These are phyloP conservation scores for Harmothoe impar DNA, from an alignment of 2,888 invertebrate genomes.

Conservation along the genomic window DNA sequence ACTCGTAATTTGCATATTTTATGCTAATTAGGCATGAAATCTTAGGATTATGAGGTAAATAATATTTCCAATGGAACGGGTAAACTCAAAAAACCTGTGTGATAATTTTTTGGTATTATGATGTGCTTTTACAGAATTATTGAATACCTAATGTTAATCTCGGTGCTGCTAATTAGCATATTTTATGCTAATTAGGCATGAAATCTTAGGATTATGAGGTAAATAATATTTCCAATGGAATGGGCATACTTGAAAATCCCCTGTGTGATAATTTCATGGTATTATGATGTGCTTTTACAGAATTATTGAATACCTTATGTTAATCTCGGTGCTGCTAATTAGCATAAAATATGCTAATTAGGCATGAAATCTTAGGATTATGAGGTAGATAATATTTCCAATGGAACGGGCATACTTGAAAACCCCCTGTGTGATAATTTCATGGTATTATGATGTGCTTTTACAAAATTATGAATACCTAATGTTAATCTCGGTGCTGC, in stretches of 20 bases:
- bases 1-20: too few species aligned
- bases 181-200: not conserved
- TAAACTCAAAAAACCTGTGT: constrained; percentile 67
- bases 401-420: constrained; percentile 64
- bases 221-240: not conserved
- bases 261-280: not conserved
- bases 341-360: too few species aligned
- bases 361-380: not conserved
- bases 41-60: too few species aligned
- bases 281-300: not conserved
- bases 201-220: not conserved
- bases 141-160: too few species aligned
- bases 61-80: constrained; percentile 61
- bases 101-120: too few species aligned
- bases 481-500: too few species aligned
- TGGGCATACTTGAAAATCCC: not conserved
- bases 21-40: not conserved
- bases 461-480: too few species aligned
- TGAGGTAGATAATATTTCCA: too few species aligned
- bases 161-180: not conserved
- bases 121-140: too few species aligned
- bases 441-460: too few species aligned
- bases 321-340: too few species aligned
- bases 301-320: not conserved
- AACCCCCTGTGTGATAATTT: too few species aligned